phyloP scores from a whole-genome alignment of 2,113 vertebrate species.

The Columba livia region DNA sequence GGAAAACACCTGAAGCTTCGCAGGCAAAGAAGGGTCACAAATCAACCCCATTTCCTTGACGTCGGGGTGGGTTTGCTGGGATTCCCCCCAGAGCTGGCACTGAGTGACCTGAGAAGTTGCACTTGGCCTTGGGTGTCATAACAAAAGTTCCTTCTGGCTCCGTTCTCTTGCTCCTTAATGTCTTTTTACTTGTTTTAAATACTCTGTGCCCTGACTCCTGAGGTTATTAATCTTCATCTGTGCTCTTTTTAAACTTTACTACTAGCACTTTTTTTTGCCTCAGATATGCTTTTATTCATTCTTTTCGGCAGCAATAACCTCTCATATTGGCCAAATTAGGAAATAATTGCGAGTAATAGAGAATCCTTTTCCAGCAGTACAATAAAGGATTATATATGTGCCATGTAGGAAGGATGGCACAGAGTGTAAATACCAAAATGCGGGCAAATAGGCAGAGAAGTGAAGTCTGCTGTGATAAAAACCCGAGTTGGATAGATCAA shows the following conservation, averaged over 20 bases:
- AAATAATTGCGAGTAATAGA: conserved; percentile 72
- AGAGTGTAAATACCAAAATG: conserved; percentile 49
- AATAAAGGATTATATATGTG: conserved; percentile 44
- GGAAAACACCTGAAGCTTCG: not conserved
- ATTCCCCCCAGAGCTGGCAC: not conserved
- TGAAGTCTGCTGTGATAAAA: not conserved
- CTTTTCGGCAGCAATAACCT: conserved; percentile 67
- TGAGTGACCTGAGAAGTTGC: not conserved
- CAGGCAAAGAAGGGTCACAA: not conserved
- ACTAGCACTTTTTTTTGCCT: conserved; percentile 61
- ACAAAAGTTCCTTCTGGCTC: conserved; percentile 28
- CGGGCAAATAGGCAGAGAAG: not conserved
- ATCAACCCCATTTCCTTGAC: not conserved
- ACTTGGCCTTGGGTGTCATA: not conserved
- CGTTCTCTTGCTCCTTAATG: not conserved
- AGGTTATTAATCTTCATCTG: conserved; percentile 68
- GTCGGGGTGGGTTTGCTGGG: not conserved
- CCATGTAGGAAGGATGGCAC: conserved; percentile 6
- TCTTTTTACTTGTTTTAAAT: conserved; percentile 60
- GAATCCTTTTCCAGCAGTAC: conserved; percentile 37
- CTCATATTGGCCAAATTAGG: conserved; percentile 69
- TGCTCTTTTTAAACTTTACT: conserved; percentile 72
- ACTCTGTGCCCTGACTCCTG: conserved; percentile 2
- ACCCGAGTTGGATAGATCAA: not conserved
- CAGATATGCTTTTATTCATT: conserved; percentile 71